phyloP scores from a whole-genome alignment of 2,797 vertebrate genomes.

The Oophaga sylvatica region DNA sequence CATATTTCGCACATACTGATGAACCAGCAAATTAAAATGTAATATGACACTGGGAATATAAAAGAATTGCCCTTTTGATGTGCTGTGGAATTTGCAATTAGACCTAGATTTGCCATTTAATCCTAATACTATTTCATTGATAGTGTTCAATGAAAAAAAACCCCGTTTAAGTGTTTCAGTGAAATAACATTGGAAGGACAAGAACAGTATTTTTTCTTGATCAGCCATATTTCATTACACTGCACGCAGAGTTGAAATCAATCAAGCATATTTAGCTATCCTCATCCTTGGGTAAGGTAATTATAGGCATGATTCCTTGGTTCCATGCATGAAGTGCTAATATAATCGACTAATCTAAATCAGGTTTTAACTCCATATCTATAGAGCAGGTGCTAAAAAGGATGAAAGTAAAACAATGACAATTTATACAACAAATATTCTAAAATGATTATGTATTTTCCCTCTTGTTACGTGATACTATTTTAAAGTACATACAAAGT shows the following conservation, averaged over 20 bases:
- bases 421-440: background rate
- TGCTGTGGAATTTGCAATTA: conserved; percentile 74
- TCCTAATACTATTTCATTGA: conserved; percentile 75
- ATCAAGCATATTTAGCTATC: conserved; percentile 81
- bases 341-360: conserved; percentile 69
- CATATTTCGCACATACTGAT: conserved; percentile 70
- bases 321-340: conserved; percentile 75
- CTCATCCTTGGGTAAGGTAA: conserved; percentile 76
- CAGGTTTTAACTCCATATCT: conserved; percentile 60
- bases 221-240: conserved; percentile 79
- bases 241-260: conserved; percentile 77
- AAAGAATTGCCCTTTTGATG: conserved; percentile 68
- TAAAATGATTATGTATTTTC: background rate
- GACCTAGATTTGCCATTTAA: conserved; percentile 71
- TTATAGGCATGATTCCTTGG: conserved; percentile 79
- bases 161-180: conserved; percentile 67
- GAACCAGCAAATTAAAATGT: conserved; percentile 80
- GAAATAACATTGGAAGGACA: conserved; percentile 66
- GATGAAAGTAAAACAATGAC: background rate
- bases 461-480: background rate
- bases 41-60: conserved; percentile 70
- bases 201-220: conserved; percentile 70
- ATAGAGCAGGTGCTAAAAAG: background rate
- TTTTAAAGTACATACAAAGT: background rate
- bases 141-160: conserved; percentile 69